Evolutionary conservation across 2,888 invertebrate species (phyloP).

Genomic region (Pterobdella sp.): DNA sequence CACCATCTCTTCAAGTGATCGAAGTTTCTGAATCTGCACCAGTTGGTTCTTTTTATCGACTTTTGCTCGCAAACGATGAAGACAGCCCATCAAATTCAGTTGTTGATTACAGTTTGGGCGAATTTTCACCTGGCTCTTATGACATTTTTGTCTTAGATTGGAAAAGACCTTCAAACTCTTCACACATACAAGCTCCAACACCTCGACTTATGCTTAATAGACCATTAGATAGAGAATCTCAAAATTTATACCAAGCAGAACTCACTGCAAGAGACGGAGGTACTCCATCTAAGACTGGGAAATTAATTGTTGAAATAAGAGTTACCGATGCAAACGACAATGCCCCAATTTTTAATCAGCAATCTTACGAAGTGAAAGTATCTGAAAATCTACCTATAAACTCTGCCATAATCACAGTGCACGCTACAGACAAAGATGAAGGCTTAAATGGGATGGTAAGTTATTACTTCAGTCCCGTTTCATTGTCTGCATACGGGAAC

Average conservation of each 20-base stretch:
- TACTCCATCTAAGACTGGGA: conserved; percentile 31
- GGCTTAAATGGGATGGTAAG: conserved; percentile 36
- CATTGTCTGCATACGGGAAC: conserved; percentile 28
- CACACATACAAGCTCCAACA: neutral
- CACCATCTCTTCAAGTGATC: conserved; percentile 26
- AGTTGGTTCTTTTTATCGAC: conserved; percentile 31
- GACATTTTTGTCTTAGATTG: conserved; percentile 33
- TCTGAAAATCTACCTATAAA: conserved; percentile 32
- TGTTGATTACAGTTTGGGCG: conserved; percentile 27
- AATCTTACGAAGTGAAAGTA: conserved; percentile 32
- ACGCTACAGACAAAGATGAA: conserved; percentile 37
- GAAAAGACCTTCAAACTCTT: conserved; percentile 11
- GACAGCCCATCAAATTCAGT: conserved; percentile 36
- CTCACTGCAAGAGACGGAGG: conserved; percentile 37
- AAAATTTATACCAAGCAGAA: conserved; percentile 32
- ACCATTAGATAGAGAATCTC: conserved; percentile 36
- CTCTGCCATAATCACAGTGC: conserved; percentile 33
- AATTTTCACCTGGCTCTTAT: conserved; percentile 21
- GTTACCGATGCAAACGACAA: conserved; percentile 38
- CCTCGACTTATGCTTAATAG: conserved; percentile 32
- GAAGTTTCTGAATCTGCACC: conserved; percentile 36
- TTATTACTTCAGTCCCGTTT: conserved; percentile 33
- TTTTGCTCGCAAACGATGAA: conserved; percentile 35
- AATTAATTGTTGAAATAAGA: conserved; percentile 32
- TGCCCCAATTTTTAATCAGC: conserved; percentile 33